Evolutionary conservation across 2,113 vertebrate species (phyloP).

Genomic region (Empidonax traillii): DNA sequence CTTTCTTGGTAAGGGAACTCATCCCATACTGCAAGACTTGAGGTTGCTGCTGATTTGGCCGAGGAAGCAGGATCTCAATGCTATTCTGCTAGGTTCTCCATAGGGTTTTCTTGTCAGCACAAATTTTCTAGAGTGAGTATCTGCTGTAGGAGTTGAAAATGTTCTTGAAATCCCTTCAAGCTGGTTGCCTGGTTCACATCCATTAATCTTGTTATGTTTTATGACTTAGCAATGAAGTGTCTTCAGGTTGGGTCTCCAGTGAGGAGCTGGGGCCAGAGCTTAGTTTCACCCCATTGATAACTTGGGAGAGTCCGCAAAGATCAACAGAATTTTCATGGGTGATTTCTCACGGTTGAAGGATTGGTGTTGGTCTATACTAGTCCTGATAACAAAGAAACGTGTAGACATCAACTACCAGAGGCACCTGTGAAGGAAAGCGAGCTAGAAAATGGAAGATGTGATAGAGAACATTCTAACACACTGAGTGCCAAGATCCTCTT

Average conservation of each 20-base stretch:
- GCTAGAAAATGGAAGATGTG: neutral
- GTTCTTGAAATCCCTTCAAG: neutral
- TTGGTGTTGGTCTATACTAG: neutral
- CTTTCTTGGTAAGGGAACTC: neutral
- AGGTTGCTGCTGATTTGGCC: neutral
- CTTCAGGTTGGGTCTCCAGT: neutral
- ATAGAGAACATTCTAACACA: neutral
- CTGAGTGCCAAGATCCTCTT: neutral
- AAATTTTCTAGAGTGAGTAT: neutral
- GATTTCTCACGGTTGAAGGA: neutral
- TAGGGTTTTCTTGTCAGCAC: neutral
- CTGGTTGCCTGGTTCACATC: neutral
- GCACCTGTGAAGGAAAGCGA: neutral
- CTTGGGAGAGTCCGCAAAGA: neutral
- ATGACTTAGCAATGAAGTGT: neutral
- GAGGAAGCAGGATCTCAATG: rapidly evolving
- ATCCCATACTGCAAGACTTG: neutral
- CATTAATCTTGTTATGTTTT: neutral
- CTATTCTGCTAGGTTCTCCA: neutral
- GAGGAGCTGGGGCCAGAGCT: neutral
- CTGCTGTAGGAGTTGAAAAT: neutral
- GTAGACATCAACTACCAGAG: neutral
- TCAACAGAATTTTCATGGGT: neutral
- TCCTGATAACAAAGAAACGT: neutral
- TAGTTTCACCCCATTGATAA: neutral